These are phyloP conservation scores for Squalus acanthias DNA, from an alignment of 2,797 vertebrate genomes.

Conservation along the genomic window DNA sequence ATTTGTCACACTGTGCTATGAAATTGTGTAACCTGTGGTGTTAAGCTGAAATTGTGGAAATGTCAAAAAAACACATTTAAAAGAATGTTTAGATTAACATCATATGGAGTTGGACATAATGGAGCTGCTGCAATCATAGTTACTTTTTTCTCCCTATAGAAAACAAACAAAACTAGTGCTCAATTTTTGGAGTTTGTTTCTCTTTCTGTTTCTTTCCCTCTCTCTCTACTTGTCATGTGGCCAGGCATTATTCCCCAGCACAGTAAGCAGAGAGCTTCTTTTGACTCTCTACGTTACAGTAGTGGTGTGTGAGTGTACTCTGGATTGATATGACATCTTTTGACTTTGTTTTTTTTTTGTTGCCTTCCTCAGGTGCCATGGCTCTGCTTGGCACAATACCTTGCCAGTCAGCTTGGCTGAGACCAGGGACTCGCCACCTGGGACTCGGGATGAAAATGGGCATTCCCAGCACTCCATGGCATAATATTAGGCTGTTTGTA, in stretches of 20 bases:
- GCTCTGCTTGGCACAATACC: not conserved
- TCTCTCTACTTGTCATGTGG: not conserved
- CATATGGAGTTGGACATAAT: not conserved
- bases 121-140: not conserved
- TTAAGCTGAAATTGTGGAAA: not conserved
- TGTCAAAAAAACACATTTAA: not conserved
- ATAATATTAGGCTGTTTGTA: not conserved
- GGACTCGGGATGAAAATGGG: not conserved
- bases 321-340: not conserved
- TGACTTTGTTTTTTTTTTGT: not conserved
- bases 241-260: not conserved
- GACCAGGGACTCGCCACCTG: not conserved
- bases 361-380: not conserved
- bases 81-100: not conserved
- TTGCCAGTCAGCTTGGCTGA: not conserved
- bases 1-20: not conserved
- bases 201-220: not conserved
- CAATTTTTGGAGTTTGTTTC: not conserved
- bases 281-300: not conserved
- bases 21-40: not conserved
- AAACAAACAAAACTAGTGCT: not conserved
- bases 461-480: not conserved
- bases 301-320: not conserved
- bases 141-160: no score
- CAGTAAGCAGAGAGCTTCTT: not conserved